Base-by-base conservation (phyloP, 2,797 vertebrate genomes). In the Microchirus variegatus region DNA sequence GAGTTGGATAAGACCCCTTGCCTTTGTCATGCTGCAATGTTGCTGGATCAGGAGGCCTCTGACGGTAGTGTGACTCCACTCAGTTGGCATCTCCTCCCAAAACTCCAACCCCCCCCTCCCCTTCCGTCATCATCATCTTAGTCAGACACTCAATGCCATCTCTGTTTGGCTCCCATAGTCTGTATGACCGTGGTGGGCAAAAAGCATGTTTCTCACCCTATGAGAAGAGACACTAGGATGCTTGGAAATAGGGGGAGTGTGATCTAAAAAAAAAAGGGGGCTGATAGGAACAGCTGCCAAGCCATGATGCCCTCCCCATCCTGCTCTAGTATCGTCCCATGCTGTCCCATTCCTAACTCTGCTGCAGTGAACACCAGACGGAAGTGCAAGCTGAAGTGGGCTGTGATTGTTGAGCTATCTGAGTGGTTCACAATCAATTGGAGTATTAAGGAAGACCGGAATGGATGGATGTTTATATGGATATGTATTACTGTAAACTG, bases 91-190 rank as follows among this genome's bases (percentile, higher is more conserved):
- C 84, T 87, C 65, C 44, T 77, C 66, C 69, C 46, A 49, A 55
- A 37, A 43, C 65, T 59, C 55, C 71, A 69, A 41, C 50, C 62
- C 63, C 57, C 42, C 66, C 45, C 50, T 67, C 57, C 70, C 66
- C 45, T 53, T 67, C 57, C 70, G 55, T 67, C 57, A 59, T 82
- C 81, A 64, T 70, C 78, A 58, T 87, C 79, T 75, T 75, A 75
- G 69, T 61, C 75, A 82, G 73, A 76, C 78, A 84, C 80, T 93
- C 90, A 93, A 91, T 91, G 80, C 79, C 77, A 76, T 77, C 84
- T 92, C 90, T 93, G 92, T 94, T 81, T 84, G 67, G 59, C 60
- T 67, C 69, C 69, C 81, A 64, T 68, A 72, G 67, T 76, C 81
- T 63, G 17, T 55, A 59, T 68, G 71, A 71, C 54, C 56, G 73